Evolutionary conservation across 2,888 invertebrate species (phyloP).

Genomic region (Nymphalis urticae): DNA sequence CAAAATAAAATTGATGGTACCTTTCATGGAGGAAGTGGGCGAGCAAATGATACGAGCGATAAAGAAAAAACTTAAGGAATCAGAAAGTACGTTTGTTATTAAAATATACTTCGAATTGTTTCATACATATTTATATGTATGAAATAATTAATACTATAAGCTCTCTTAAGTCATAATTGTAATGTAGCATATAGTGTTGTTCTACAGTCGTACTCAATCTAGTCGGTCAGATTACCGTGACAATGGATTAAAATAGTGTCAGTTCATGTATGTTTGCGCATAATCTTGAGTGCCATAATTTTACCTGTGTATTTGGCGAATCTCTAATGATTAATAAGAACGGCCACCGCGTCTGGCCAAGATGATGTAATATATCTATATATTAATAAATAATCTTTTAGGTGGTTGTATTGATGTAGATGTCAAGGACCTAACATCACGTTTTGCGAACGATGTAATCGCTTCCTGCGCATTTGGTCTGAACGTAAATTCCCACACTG

Average conservation of each 20-base stretch:
- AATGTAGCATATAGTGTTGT: no score
- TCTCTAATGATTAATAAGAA: not conserved
- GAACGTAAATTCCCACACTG: slow-evolving; percentile 76
- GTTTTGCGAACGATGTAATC: slow-evolving; percentile 77
- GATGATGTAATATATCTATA: no score
- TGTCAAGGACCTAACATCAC: slow-evolving; percentile 65
- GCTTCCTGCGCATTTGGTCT: slow-evolving; percentile 76
- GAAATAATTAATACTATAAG: not conserved
- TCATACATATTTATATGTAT: no score
- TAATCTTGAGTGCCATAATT: no score
- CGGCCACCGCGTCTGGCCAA: no score
- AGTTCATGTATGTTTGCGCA: no score
- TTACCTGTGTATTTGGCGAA: not conserved
- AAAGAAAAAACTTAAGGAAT: slow-evolving; percentile 44
- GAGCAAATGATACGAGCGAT: slow-evolving; percentile 53
- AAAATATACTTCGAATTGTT: no score
- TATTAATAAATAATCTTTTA: slow-evolving; percentile 22
- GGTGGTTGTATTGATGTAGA: slow-evolving; percentile 55
- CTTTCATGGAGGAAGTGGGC: slow-evolving; percentile 63
- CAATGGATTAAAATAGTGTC: no score
- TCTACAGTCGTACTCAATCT: no score
- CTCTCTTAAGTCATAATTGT: no score
- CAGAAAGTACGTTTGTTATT: slow-evolving; percentile 32
- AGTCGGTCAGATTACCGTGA: no score
- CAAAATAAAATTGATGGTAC: slow-evolving; percentile 68